Percentiles rank a stretch among this genome's conserved stretches.
Evolutionary conservation across 30 jellyfish, hydroid and myxozoan genomes (phyloP).

Genomic region (Chrysaora quinquecirrha): DNA sequence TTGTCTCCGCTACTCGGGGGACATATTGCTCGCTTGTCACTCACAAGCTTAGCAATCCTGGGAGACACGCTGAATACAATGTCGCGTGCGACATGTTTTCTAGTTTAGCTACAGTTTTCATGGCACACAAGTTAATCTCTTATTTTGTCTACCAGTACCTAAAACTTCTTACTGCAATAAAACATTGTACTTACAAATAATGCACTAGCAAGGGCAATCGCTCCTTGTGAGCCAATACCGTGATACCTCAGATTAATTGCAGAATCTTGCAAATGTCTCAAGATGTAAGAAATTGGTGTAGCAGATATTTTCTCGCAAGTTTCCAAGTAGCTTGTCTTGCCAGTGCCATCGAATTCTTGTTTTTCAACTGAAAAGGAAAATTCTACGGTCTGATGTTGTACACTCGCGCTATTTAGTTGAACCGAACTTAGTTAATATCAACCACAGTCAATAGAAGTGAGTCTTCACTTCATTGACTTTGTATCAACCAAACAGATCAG

Average conservation of each 20-base stretch:
- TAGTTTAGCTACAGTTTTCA: too few relatives aligned
- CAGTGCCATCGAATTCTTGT: slow-evolving; percentile 78
- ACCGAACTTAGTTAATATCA: too few relatives aligned
- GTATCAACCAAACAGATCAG: background rate
- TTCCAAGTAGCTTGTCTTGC: slow-evolving; percentile 67
- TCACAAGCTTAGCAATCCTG: too few relatives aligned
- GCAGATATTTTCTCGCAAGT: slow-evolving; percentile 64
- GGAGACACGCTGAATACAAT: too few relatives aligned
- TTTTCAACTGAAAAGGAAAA: slow-evolving; percentile 40
- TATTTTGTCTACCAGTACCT: too few relatives aligned
- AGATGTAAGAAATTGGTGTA: slow-evolving; percentile 72
- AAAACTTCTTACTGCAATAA: too few relatives aligned
- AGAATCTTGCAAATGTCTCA: slow-evolving; percentile 59
- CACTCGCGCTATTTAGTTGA: too few relatives aligned
- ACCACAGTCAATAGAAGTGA: background rate
- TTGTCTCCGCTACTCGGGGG: too few relatives aligned
- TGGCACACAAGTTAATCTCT: too few relatives aligned
- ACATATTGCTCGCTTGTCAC: too few relatives aligned
- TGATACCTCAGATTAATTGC: slow-evolving; percentile 63
- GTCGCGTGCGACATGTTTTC: too few relatives aligned
- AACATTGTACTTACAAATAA: slow-evolving; percentile 66
- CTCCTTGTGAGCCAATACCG: slow-evolving; percentile 89
- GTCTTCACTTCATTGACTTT: background rate
- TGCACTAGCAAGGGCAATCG: slow-evolving; percentile 75
- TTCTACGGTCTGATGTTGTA: too few relatives aligned